Evolutionary conservation across 2,797 vertebrate genomes (phyloP), one percentile per base, ranked within the genome.

Genomic region (Chelmon rostratus): DNA sequence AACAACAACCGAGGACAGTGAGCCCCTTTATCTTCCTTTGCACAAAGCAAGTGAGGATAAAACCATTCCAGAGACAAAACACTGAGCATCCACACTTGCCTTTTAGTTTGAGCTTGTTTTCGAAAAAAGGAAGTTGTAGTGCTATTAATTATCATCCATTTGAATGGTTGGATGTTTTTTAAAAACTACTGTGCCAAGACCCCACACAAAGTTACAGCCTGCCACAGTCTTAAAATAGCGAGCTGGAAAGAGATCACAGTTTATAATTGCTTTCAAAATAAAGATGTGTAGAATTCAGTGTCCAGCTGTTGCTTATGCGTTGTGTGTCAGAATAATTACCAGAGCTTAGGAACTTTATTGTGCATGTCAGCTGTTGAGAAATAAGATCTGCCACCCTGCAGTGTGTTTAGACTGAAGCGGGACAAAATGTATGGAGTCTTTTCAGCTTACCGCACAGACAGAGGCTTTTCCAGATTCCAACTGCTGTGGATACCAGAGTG

Each of bases 191-290:
- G 8, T 16, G 2, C 13, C 37, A 54, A 21, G 3, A 57, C 25
- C 23, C 42, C 5, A 46, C 72, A 85, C 57, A 81, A 75, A 16
- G 54, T 66, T 73, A 38, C 59, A 81, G 58, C 66, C 65, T 68
- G 53, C 72, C 54, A 42, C 44, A n/a, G 52, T 40, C 62, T 61
- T 31, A 46, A 76, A 78, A 70, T 62, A 85, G 68, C 59, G 58
- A 52, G n/a, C 15, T 66, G 62, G 44, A 73, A 33, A 13, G n/a
- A n/a, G 4, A 52, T 10, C 11, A 25, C 3, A 52, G n/a, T n/a
- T 25, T 23, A 6, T 9, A 21, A 23, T 50, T 50, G 47, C 47
- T 50, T 10, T 2, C 1, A n/a, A 10, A 50, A 38, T 2, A 38
- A 38, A 38, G 28, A 23, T 9, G 47, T 50, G 19, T 50, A 23